Percentiles rank a stretch among this genome's conserved stretches.
phyloP scores from a whole-genome alignment of 2,113 vertebrate genomes.

The Gila orcuttii region DNA sequence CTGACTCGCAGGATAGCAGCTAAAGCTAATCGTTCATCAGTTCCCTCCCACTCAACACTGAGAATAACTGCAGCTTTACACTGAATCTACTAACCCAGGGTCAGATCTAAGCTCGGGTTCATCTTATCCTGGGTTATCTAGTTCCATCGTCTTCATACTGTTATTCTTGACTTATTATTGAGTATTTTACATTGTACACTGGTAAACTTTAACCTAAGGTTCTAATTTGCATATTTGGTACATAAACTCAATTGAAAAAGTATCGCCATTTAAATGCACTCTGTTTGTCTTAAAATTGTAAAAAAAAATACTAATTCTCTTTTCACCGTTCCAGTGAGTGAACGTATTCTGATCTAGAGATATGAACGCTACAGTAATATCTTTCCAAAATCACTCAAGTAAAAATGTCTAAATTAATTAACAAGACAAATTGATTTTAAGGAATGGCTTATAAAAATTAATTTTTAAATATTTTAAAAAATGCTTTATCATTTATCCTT shows the following conservation, averaged over 20 bases:
- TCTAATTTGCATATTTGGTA: neutral
- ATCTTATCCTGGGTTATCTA: neutral
- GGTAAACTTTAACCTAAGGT: neutral
- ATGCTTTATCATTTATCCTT: neutral
- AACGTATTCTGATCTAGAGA: neutral
- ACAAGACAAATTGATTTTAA: neutral
- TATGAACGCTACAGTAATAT: neutral
- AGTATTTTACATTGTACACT: neutral
- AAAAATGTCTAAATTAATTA: neutral
- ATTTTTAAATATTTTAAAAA: neutral
- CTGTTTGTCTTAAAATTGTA: neutral
- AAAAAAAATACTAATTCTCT: too few relatives aligned
- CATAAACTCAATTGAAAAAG: neutral
- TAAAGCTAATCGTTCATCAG: neutral
- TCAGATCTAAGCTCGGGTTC: neutral
- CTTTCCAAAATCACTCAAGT: neutral
- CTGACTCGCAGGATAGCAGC: neutral
- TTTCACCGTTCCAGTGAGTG: too few relatives aligned
- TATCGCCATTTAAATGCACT: neutral
- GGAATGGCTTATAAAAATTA: too few relatives aligned
- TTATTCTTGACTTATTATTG: neutral
- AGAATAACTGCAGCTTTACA: too few relatives aligned
- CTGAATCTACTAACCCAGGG: neutral
- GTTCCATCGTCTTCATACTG: neutral
- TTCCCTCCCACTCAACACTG: too few relatives aligned